Evolutionary conservation across 2,888 invertebrate species (phyloP), one percentile per base, ranked within the genome.

Genomic region (Aleiodes leptofemur): DNA sequence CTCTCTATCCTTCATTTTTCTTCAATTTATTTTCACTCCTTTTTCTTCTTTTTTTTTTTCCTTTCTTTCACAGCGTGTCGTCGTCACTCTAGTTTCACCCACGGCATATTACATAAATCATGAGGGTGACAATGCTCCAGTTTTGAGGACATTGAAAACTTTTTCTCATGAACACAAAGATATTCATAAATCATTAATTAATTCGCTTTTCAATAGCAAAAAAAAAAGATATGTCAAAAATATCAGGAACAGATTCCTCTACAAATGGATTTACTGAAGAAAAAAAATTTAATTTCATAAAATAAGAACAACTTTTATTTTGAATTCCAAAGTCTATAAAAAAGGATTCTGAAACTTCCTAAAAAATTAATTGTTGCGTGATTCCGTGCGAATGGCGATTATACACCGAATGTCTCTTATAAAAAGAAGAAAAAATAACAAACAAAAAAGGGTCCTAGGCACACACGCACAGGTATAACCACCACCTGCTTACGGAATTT

Each of bases 351-450:
- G 13, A 38, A 51, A 72, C 14, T 38, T 43, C 43, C 13, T 48
- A 43, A 59, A 61, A 51, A 72, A 59, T 50, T 31, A 50, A 64
- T 53, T 38, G 13, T 53, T 72, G 64, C 72, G 72, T 72, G 72
- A 72, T 72, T 72, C 61, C 72, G 72, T 72, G 72, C 43, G 38
- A 16, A 72, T 64, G 61, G 64, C 64, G 61, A 72, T 72, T 72
- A 72, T 72, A 72, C 34, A 43, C 50, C 61, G 13, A 34, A 72
- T 64, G 64, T 64, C 64, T 34, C 64, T 43, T 48, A 9, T 14
- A 64, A 50, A 51, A 68, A 70, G 55, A 48, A 29, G 34, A 43
- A 68, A 57, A 56, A 68, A 16, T 31, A 43, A 73, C 56, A 56
- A 38, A 55, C 23, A 53, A 53, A 51, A 29, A 56, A 66, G 64